These are phyloP conservation scores for Zele albiditarsus DNA, from an alignment of 2,888 invertebrate genomes.

Conservation along the genomic window DNA sequence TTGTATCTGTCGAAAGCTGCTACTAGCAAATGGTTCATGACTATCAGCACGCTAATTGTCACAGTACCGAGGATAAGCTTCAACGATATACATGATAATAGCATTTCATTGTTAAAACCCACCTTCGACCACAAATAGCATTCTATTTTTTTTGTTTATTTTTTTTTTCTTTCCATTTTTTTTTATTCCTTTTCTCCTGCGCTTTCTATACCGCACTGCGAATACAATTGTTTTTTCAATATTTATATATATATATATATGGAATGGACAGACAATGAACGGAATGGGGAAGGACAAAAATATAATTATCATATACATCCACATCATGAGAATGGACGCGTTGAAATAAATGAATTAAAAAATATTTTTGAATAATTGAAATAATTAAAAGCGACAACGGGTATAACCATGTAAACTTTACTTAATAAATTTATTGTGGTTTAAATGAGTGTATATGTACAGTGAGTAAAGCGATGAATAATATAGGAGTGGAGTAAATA, in stretches of 20 bases:
- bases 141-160: not conserved
- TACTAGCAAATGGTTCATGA: slow-evolving; percentile 14
- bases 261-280: not conserved
- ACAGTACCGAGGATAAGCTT: not conserved
- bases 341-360: not conserved
- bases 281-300: not conserved
- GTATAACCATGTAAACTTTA: not conserved
- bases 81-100: slow-evolving; percentile 17
- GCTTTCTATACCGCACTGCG: not conserved
- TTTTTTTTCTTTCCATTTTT: not conserved
- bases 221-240: not conserved
- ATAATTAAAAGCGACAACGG: not conserved
- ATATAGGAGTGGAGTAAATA: not conserved
- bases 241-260: too few species aligned
- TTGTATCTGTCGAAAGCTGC: slow-evolving; percentile 9
- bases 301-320: not conserved
- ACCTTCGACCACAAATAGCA: slow-evolving; percentile 7
- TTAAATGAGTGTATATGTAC: too few species aligned
- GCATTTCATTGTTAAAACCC: slow-evolving; percentile 12
- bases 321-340: too few species aligned
- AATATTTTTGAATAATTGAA: not conserved
- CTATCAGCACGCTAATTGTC: slow-evolving; percentile 16
- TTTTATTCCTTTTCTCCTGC: not conserved
- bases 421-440: not conserved
- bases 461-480: not conserved